Evolutionary conservation across 2,888 invertebrate genomes (phyloP).

Genomic region (Drosophila robusta): DNA sequence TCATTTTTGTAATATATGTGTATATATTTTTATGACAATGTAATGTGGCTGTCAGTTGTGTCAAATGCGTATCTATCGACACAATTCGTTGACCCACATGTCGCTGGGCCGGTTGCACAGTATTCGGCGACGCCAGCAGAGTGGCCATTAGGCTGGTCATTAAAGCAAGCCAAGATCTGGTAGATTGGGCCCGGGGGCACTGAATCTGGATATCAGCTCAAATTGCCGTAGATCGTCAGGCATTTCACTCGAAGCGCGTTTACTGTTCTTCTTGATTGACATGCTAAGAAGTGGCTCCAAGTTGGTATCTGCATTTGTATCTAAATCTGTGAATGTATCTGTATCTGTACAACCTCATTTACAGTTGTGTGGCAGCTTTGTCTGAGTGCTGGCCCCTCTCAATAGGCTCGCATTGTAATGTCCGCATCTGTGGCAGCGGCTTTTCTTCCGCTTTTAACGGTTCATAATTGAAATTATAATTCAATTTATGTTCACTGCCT

Average conservation of each 20-base stretch:
- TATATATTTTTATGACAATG: slow-evolving; percentile 44
- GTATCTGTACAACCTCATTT: slow-evolving; percentile 66
- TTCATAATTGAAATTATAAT: slow-evolving; percentile 81
- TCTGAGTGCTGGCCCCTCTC: slow-evolving; percentile 45
- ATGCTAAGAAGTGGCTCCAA: slow-evolving; percentile 54
- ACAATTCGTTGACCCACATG: slow-evolving; percentile 70
- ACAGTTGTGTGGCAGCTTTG: slow-evolving; percentile 61
- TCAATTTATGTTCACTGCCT: slow-evolving; percentile 62
- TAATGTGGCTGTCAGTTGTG: slow-evolving; percentile 27
- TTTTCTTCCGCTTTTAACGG: slow-evolving; percentile 80
- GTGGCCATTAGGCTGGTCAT: slow-evolving; percentile 64
- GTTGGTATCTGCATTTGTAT: slow-evolving; percentile 46
- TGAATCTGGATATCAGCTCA: slow-evolving; percentile 28
- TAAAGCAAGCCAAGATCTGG: slow-evolving; percentile 55
- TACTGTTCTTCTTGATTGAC: slow-evolving; percentile 75
- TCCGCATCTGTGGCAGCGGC: slow-evolving; percentile 37
- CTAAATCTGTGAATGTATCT: slow-evolving; percentile 28
- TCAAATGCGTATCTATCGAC: slow-evolving; percentile 40
- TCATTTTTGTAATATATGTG: slow-evolving; percentile 11
- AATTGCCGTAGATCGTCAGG: slow-evolving; percentile 41
- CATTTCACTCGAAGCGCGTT: slow-evolving; percentile 33
- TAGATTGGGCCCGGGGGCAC: slow-evolving; percentile 35
- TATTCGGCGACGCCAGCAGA: too few relatives aligned
- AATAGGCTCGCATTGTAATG: slow-evolving; percentile 65
- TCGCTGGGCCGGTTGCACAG: slow-evolving; percentile 14